A percentile compares a stretch with the other conserved stretches of the same genome.
Conservation (phyloP, 2,797 vertebrate genomes). For the Pipistrellus pygmaeus region DNA sequence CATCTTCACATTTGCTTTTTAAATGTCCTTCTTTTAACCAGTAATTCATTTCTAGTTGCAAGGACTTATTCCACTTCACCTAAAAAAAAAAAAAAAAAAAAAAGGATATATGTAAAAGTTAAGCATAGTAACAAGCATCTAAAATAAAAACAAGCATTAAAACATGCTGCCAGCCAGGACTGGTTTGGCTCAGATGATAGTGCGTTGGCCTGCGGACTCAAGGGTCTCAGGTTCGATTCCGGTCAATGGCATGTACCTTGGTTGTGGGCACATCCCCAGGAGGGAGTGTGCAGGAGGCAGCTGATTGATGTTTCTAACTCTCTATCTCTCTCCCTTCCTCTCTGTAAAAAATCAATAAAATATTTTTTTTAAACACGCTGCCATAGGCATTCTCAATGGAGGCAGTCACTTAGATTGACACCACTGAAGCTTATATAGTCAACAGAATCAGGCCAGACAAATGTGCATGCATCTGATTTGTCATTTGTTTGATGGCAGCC, state of each 20-base stretch:
- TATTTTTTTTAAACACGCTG: neutral
- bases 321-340: too few relatives aligned
- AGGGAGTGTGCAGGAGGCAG: too few relatives aligned
- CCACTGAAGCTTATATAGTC: neutral
- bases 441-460: neutral
- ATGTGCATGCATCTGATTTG: neutral
- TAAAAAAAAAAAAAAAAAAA: neutral
- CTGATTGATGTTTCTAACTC: too few relatives aligned
- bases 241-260: too few relatives aligned
- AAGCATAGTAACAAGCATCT: neutral
- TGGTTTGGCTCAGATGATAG: too few relatives aligned
- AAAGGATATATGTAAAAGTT: neutral
- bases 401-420: neutral
- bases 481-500: neutral
- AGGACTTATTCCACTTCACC: conserved; percentile 18
- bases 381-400: neutral
- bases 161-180: neutral
- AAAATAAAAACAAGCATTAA: conserved; percentile 35
- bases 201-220: too few relatives aligned
- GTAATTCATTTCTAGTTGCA: conserved; percentile 39
- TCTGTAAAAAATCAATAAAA: too few relatives aligned
- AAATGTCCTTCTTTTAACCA: conserved; percentile 62
- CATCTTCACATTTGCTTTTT: conserved; percentile 65
- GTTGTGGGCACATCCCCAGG: too few relatives aligned
- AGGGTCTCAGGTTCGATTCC: too few relatives aligned